These are phyloP conservation scores for Mobula hypostoma DNA, from an alignment of 2,113 vertebrate species.

Conservation along the genomic window DNA sequence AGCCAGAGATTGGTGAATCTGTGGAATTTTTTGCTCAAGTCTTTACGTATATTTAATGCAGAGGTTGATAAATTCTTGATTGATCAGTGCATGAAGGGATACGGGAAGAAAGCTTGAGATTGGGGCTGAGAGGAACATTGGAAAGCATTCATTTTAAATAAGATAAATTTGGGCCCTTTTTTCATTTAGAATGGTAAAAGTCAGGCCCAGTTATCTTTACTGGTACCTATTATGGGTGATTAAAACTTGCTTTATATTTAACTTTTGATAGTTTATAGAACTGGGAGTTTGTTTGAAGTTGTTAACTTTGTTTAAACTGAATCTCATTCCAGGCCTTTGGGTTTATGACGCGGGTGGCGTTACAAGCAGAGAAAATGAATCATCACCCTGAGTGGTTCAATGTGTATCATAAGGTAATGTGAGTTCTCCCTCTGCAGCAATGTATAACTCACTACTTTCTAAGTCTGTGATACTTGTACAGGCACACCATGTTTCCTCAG, in stretches of 20 bases:
- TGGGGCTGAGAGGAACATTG: too few relatives aligned
- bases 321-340: constrained; percentile 75
- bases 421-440: background rate
- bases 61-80: too few relatives aligned
- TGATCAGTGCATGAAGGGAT: too few relatives aligned
- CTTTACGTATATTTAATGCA: too few relatives aligned
- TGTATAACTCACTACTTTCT: background rate
- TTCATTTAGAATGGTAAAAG: background rate
- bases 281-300: constrained; percentile 39
- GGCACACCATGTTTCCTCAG: background rate
- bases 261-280: constrained; percentile 38
- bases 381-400: constrained; percentile 98
- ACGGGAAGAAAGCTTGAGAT: too few relatives aligned
- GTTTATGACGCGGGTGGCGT: constrained; percentile 92
- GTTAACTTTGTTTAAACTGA: constrained; percentile 26
- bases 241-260: background rate
- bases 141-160: background rate
- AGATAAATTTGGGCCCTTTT: background rate
- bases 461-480: background rate
- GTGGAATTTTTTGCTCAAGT: too few relatives aligned
- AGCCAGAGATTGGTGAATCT: too few relatives aligned
- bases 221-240: background rate
- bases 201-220: background rate
- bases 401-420: constrained; percentile 87
- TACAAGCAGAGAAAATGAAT: constrained; percentile 97